Evolutionary conservation across 2,888 invertebrate genomes (phyloP).

Genomic region (Junonia oenone): DNA sequence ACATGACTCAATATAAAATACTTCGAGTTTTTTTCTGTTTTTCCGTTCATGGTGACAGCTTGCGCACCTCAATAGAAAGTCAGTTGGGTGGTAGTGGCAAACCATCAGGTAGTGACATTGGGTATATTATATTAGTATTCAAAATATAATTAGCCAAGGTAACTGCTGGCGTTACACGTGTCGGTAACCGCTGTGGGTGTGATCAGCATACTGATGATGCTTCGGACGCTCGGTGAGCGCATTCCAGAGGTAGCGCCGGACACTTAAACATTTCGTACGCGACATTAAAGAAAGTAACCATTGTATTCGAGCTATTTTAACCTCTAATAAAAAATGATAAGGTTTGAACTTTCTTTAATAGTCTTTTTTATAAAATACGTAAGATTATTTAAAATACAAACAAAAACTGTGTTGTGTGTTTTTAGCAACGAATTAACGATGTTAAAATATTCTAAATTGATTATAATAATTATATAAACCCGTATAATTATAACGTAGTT

Average conservation of each 20-base stretch:
- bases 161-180: constrained; percentile 56
- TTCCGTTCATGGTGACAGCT: background rate
- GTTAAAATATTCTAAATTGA: no score
- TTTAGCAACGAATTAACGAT: no score
- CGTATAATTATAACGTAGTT: background rate
- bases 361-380: no score
- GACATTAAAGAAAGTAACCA: background rate
- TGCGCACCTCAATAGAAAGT: constrained; percentile 11
- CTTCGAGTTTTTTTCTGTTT: background rate
- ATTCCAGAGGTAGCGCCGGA: constrained; percentile 42
- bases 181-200: constrained; percentile 53
- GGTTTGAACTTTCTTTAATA: no score
- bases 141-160: constrained; percentile 58
- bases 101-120: constrained; percentile 42
- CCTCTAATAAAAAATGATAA: background rate
- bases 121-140: constrained; percentile 41
- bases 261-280: constrained; percentile 20
- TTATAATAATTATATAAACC: background rate
- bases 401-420: no score
- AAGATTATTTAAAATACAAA: no score
- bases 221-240: constrained; percentile 57
- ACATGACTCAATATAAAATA: background rate
- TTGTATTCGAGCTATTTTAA: background rate
- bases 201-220: constrained; percentile 65
- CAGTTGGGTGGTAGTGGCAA: constrained; percentile 12